These are phyloP conservation scores for Zosterops hypoxanthus DNA, from an alignment of 2,113 vertebrate genomes.

Conservation along the genomic window DNA sequence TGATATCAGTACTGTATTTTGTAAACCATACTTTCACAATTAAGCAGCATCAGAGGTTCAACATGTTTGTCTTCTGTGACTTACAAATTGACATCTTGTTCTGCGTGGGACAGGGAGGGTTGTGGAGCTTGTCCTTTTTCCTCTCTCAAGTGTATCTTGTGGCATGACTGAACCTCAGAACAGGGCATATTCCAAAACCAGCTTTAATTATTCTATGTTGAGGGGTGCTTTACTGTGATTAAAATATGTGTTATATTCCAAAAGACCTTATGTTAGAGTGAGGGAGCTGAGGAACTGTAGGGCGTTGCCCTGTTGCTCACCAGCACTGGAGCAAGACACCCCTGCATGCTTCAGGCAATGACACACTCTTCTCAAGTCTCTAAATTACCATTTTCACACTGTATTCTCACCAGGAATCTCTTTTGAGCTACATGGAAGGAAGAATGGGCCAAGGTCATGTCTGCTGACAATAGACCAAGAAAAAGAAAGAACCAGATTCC, in stretches of 20 bases:
- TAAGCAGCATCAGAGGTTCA: not conserved
- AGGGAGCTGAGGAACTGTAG: not conserved
- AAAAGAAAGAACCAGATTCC: not conserved
- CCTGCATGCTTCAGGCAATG: not conserved
- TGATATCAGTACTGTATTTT: not conserved
- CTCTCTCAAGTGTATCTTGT: not conserved
- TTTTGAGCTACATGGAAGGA: not conserved
- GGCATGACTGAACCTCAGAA: rapidly evolving
- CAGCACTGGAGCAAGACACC: not conserved
- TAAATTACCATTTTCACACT: not conserved
- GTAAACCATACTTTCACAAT: not conserved
- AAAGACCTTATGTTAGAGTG: not conserved
- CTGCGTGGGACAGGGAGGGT: not conserved
- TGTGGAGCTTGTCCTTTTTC: not conserved
- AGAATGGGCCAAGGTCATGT: not conserved
- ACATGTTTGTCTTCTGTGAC: not conserved
- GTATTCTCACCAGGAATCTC: not conserved
- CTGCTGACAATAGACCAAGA: not conserved
- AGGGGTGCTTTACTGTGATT: not conserved
- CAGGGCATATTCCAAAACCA: not conserved
- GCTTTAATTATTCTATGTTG: not conserved
- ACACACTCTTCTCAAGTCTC: not conserved
- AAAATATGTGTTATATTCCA: not conserved
- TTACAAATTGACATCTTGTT: not conserved
- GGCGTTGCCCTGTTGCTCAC: not conserved